phyloP scores from a whole-genome alignment of 2,113 vertebrate species.

The Phrynocephalus versicolor region DNA sequence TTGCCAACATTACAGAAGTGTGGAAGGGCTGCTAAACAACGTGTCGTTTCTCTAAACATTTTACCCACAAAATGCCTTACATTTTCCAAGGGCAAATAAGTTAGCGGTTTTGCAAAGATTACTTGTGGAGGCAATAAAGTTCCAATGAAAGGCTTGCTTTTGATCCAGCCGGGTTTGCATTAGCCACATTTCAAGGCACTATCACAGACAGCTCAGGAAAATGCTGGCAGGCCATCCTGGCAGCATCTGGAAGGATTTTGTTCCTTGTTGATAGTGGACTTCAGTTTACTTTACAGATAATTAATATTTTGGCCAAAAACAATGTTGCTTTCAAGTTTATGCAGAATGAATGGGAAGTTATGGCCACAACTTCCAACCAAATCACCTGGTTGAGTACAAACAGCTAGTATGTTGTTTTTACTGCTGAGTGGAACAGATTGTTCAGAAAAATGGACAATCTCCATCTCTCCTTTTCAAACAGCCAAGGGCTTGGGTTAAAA shows the following conservation, averaged over 20 bases:
- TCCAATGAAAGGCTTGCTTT: slow-evolving; percentile 2
- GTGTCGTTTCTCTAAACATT: slow-evolving; percentile 43
- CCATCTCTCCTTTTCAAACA: not conserved
- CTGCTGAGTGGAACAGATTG: not conserved
- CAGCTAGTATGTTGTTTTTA: not conserved
- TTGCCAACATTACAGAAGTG: slow-evolving; percentile 43
- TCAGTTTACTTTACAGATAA: not conserved
- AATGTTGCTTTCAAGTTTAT: not conserved
- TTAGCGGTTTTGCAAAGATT: not conserved
- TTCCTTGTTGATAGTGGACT: not conserved
- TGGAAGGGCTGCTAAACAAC: slow-evolving; percentile 39
- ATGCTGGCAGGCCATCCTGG: not conserved
- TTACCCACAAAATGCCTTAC: slow-evolving; percentile 30
- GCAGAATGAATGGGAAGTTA: slow-evolving; percentile 1
- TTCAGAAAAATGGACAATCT: not conserved
- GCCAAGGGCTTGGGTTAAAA: not conserved
- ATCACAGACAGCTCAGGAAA: not conserved
- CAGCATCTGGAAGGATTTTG: not conserved
- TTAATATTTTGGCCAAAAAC: not conserved
- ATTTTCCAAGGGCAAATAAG: slow-evolving; percentile 43
- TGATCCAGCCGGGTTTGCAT: not conserved
- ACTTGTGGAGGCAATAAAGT: not conserved
- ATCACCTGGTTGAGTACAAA: not conserved
- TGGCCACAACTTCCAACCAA: not conserved
- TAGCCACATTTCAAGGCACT: not conserved